These are phyloP conservation scores for Alectoris magna DNA, from an alignment of 2,797 vertebrate genomes.

Conservation along the genomic window DNA sequence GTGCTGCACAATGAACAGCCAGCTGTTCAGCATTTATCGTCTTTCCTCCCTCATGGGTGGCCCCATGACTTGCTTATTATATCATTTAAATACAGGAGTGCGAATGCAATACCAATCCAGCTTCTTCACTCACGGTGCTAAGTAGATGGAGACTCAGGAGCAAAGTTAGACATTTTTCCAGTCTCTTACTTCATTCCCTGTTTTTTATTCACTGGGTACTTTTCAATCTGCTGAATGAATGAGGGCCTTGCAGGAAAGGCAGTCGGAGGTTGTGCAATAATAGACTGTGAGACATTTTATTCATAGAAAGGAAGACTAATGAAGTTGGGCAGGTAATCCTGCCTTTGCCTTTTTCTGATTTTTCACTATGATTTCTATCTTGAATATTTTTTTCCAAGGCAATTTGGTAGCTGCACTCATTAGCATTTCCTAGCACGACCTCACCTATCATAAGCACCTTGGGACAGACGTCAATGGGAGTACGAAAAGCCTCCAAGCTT, in stretches of 20 bases:
- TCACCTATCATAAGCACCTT: slow-evolving; percentile 17
- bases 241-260: not conserved
- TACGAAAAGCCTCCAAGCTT: slow-evolving; percentile 11
- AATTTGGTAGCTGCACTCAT: slow-evolving; percentile 7
- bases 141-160: not conserved
- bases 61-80: not conserved
- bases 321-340: not conserved
- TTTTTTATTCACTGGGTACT: not conserved
- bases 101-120: not conserved
- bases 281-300: not conserved
- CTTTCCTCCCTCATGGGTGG: not conserved
- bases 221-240: not conserved
- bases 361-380: not conserved
- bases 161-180: not conserved
- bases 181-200: not conserved
- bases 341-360: not conserved
- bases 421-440: slow-evolving; percentile 31
- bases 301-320: not conserved
- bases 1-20: not conserved
- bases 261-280: not conserved
- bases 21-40: slow-evolving; percentile 18
- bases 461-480: slow-evolving; percentile 47
- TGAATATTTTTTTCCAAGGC: not conserved
- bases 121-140: not conserved
- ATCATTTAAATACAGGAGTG: not conserved